Base-by-base conservation (phyloP, 2,888 invertebrate species). In the Arenicola marina region DNA sequence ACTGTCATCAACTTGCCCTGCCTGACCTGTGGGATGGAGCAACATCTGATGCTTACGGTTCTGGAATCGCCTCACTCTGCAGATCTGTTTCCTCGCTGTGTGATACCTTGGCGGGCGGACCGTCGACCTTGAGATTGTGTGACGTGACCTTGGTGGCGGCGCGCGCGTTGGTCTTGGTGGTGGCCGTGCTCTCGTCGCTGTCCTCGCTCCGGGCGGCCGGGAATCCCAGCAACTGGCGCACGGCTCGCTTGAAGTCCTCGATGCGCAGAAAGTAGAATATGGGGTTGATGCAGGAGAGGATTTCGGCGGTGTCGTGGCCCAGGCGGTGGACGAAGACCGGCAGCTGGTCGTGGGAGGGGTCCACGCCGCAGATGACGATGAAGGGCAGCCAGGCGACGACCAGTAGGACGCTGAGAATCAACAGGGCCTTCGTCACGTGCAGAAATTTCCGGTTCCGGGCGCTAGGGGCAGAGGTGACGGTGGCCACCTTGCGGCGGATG, bases 381-480 rank as follows among this genome's bases (percentile, higher is more conserved):
- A 56, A 34, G 2, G 56, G 56, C 21, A 56, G 34, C 56, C 56
- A 56, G 26, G 38, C 24, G 56, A 34, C 29, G 56, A 56, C n/a
- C 26, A 56, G 38, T n/a, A 56, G 26, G 21, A 56, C 38, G 21
- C 56, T 38, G 34, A 56, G 43, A 11, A 38, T 24, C 26, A 56
- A 26, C 32, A 56, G 56, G 11, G 56, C 38, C 0, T 34, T 32
- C 1, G 56, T 56, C 11, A 56, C 56, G 26, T 29, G 24, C 38
- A 56, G 38, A 29, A 38, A 56, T 7, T 26, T 7, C 21, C 15
- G 38, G 26, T 48, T 48, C 24, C 24, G 48, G 7, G 11, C 7
- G 15, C 18, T n/a, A 18, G 11, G 11, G 38, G 38, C 38, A 11
- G 11, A 18, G 38, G 11, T 18, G 11, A 38, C 11, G 38, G 38